Percentiles rank a stretch among this genome's conserved stretches.
Conservation (phyloP, 37 sponge, comb jelly and placozoan species). For the Crambe crambe region DNA sequence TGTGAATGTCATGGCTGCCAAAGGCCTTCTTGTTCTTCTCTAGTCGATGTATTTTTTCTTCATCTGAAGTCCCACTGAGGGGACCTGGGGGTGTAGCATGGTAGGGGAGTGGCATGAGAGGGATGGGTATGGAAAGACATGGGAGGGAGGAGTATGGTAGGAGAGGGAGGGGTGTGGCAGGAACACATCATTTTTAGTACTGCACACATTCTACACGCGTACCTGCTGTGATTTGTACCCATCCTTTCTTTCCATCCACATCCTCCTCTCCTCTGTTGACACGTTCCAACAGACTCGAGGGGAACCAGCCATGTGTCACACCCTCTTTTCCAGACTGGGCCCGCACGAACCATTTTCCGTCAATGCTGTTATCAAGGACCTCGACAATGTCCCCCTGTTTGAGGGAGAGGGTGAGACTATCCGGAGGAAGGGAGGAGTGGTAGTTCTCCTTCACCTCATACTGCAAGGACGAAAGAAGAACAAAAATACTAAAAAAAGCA, state of each 20-base stretch:
- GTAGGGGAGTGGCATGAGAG: no score
- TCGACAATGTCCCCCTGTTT: conserved; percentile 65
- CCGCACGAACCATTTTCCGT: conserved; percentile 60
- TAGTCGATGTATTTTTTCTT: background rate
- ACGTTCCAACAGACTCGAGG: conserved; percentile 31
- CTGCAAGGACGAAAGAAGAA: conserved; percentile 31
- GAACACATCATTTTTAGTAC: no score
- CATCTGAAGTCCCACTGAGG: conserved; percentile 10
- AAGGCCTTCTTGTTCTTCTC: conserved; percentile 10
- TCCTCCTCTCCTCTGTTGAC: background rate
- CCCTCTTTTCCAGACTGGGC: background rate
- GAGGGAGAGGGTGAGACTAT: conserved; percentile 31
- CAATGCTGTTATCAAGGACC: conserved; percentile 52
- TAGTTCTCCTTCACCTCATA: conserved; percentile 49
- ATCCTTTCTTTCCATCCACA: background rate
- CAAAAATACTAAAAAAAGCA: no score
- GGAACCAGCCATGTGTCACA: conserved; percentile 46
- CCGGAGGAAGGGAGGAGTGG: conserved; percentile 5
- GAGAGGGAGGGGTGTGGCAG: no score
- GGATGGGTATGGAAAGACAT: no score
- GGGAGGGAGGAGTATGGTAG: no score
- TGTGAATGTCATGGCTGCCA: conserved; percentile 46
- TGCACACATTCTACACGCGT: no score
- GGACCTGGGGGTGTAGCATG: conserved; percentile 9
- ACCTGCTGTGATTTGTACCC: conserved; percentile 12